These are phyloP conservation scores for Phalacrocorax pelagicus DNA, from an alignment of 2,113 vertebrate species.

Conservation along the genomic window DNA sequence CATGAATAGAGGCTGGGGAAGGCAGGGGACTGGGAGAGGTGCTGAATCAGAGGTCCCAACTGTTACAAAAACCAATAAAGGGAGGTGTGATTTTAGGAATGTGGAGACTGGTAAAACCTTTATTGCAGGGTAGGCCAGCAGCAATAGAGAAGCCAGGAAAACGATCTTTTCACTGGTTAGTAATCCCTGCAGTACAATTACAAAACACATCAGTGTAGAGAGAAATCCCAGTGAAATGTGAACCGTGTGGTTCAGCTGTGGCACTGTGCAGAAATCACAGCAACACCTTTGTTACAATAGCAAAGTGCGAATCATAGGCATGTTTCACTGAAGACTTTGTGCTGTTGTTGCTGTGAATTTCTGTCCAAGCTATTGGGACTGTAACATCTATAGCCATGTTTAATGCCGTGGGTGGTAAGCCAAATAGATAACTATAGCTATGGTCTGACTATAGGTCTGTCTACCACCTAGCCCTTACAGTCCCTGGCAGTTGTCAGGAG, in stretches of 20 bases:
- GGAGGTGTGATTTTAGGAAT: background rate
- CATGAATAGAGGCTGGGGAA: background rate
- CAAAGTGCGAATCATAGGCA: background rate
- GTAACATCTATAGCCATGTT: background rate
- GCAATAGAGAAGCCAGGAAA: background rate
- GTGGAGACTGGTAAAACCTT: background rate
- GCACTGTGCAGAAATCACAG: background rate
- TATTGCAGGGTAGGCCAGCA: background rate
- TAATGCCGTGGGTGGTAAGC: background rate
- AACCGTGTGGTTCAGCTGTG: background rate
- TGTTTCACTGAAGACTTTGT: background rate
- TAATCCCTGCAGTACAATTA: background rate
- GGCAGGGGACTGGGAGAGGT: background rate
- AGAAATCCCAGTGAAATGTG: background rate
- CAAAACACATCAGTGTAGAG: background rate
- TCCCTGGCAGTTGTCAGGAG: background rate
- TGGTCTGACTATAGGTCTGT: background rate
- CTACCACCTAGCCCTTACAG: background rate
- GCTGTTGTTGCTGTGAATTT: background rate
- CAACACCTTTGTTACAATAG: background rate
- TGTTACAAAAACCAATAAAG: background rate
- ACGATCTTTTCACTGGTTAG: background rate
- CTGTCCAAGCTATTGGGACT: background rate
- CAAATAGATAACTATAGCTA: background rate
- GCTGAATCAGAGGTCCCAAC: background rate